A percentile compares a stretch with the other conserved stretches of the same genome.
phyloP scores from a whole-genome alignment of 2,113 vertebrate species.

The Genyomyrus donnyi region DNA sequence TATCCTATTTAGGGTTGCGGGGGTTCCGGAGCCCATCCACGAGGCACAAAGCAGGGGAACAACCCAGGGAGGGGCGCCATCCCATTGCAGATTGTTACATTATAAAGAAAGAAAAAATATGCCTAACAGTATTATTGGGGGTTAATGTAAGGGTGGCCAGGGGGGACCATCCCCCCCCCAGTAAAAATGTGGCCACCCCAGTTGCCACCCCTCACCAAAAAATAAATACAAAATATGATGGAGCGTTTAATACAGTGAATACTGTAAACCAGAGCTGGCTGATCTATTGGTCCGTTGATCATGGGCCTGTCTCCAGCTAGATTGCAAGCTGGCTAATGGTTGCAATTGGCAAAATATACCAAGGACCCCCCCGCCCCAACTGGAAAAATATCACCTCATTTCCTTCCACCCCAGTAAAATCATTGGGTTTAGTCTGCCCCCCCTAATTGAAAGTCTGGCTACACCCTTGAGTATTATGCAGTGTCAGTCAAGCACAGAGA shows the following conservation, averaged over 20 bases:
- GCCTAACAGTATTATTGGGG: neutral
- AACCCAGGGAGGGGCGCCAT: too few species aligned
- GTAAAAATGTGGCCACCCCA: neutral
- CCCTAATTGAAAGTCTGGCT: neutral
- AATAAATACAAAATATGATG: neutral
- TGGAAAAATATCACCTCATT: neutral
- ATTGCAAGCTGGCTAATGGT: neutral
- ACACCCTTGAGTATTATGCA: neutral
- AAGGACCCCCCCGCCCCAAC: neutral
- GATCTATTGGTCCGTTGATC: neutral
- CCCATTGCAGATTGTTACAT: neutral
- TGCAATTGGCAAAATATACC: neutral
- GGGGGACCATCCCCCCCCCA: too few species aligned
- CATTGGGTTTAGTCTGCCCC: neutral
- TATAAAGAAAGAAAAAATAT: neutral
- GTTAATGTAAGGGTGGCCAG: neutral
- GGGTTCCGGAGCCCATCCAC: neutral
- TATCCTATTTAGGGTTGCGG: neutral
- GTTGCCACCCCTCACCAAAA: neutral
- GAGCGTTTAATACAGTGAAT: neutral
- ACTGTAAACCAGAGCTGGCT: neutral
- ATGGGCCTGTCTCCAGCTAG: too few species aligned
- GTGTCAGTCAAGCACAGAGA: neutral
- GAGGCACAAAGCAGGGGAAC: too few species aligned
- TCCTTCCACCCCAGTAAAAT: neutral